phyloP scores from a whole-genome alignment of 2,113 vertebrate species.

The Nipponia nippon region DNA sequence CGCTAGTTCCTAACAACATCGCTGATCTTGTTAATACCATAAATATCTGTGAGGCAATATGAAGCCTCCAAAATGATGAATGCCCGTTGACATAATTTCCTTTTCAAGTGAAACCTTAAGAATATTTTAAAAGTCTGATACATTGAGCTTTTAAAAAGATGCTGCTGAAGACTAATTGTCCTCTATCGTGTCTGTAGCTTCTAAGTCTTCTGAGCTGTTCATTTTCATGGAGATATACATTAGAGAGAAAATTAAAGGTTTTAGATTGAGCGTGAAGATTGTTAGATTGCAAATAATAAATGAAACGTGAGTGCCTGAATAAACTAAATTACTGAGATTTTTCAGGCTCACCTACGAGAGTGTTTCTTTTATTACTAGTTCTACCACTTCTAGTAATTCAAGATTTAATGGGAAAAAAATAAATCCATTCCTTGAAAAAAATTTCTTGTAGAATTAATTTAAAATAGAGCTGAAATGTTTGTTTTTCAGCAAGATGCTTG shows the following conservation, averaged over 20 bases:
- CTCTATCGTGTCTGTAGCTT: not conserved
- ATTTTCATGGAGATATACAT: not conserved
- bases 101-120: not conserved
- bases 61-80: not conserved
- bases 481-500: not conserved
- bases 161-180: not conserved
- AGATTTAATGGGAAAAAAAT: not conserved
- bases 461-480: not conserved
- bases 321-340: not conserved
- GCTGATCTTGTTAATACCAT: not conserved
- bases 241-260: constrained; percentile 2
- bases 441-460: not conserved
- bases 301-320: not conserved
- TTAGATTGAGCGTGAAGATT: not conserved
- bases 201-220: not conserved
- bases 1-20: not conserved
- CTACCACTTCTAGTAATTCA: not conserved
- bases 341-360: not conserved
- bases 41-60: not conserved
- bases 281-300: not conserved
- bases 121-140: not conserved
- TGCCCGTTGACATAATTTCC: not conserved
- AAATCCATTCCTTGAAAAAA: not conserved
- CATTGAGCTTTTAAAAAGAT: not conserved
- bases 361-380: not conserved